These are phyloP conservation scores for Archegozetes longisetosus DNA, from an alignment of 1,140 invertebrate genomes.

Conservation along the genomic window DNA sequence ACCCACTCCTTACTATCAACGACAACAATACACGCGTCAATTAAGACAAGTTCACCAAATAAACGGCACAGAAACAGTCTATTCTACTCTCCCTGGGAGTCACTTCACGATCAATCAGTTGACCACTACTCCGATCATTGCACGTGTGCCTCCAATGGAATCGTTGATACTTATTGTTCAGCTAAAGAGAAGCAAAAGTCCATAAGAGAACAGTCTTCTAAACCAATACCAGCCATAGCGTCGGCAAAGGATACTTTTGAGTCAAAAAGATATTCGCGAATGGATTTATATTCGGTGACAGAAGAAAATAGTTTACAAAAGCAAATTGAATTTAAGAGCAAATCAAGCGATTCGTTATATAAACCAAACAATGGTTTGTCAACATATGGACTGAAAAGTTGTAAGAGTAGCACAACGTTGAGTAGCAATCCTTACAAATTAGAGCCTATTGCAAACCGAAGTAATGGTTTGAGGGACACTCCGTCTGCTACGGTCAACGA, in stretches of 20 bases:
- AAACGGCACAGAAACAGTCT: neutral
- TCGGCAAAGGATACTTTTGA: neutral
- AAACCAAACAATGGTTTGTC: neutral
- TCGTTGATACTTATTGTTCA: neutral
- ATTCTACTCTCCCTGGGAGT: neutral
- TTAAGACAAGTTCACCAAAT: neutral
- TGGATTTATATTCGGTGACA: neutral
- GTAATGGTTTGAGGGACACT: neutral
- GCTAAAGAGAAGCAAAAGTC: neutral
- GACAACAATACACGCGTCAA: neutral
- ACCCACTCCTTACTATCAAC: neutral
- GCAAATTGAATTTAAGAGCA: neutral
- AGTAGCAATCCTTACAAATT: neutral
- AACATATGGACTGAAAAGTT: neutral
- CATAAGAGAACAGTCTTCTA: neutral
- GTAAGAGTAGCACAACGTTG: neutral
- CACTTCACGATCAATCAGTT: neutral
- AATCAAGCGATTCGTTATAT: neutral
- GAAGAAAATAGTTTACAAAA: neutral
- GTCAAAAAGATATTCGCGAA: neutral
- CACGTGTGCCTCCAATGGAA: neutral
- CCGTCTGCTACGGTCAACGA: neutral
- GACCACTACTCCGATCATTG: neutral
- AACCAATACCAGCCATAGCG: neutral
- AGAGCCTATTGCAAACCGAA: neutral